phyloP scores from a whole-genome alignment of 2,888 invertebrate species.

The Diploptera punctata region DNA sequence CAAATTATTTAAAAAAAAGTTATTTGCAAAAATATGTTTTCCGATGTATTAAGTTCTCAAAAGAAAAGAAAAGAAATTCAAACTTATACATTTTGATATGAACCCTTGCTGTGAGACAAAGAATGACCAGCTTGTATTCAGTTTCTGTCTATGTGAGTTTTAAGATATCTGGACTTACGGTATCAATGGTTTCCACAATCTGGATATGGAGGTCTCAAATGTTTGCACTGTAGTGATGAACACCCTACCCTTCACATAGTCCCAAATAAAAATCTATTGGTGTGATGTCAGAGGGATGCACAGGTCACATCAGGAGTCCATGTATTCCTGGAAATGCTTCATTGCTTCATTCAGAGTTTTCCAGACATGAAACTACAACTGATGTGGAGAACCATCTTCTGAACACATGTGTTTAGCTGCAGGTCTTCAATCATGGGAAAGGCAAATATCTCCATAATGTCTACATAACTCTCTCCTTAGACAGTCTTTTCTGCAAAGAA shows the following conservation, averaged over 20 bases:
- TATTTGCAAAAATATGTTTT: neutral
- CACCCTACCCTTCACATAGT: neutral
- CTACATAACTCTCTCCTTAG: too few species aligned
- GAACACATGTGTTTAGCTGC: too few species aligned
- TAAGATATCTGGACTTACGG: neutral
- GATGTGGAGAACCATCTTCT: too few species aligned
- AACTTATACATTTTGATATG: neutral
- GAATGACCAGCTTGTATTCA: neutral
- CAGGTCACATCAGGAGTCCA: neutral
- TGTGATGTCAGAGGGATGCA: neutral
- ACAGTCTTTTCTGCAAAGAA: too few species aligned
- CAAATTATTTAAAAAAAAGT: too few species aligned
- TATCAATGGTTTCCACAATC: neutral
- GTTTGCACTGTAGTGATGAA: too few species aligned
- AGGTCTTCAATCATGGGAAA: too few species aligned
- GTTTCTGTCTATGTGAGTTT: too few species aligned
- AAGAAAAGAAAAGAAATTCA: neutral
- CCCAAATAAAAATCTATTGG: neutral
- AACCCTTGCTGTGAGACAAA: neutral
- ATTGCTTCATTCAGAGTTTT: too few species aligned
- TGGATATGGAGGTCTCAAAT: too few species aligned
- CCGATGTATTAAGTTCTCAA: neutral
- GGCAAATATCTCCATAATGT: too few species aligned
- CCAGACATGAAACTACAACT: too few species aligned
- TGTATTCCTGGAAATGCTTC: neutral